Evolutionary conservation across 2,113 vertebrate genomes (phyloP), one percentile per base, ranked within the genome.

Genomic region (Xiphophorus couchianus): DNA sequence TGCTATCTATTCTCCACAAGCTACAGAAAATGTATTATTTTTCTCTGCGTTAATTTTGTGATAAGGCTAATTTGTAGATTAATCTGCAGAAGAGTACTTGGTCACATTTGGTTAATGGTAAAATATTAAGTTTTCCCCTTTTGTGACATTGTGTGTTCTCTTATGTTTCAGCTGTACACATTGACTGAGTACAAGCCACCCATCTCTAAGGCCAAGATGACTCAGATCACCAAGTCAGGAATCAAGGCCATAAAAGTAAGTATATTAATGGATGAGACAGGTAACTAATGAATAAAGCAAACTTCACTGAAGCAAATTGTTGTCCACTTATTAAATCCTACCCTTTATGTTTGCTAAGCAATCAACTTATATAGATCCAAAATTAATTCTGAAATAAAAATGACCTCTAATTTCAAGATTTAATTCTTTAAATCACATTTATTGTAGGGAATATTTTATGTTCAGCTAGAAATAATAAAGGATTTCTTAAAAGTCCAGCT

Each of bases 131-230:
- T 62, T 29, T 31, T 27, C 28, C 4, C 15, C 5, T 29, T 22
- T 19, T 28, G 33, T 61, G 4, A 6, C 80, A 9, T 69, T 70
- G 8, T 85, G 12, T 74, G 48, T 74, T n/a, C 2, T 80, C 62
- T 90, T 14, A 71, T 83, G 35, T 78, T 86, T 71, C 91, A 99
- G 98, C 90, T 99, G 82, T 99, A 98, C 96, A 98, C 98, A 64
- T 91, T 99, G 76, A 99, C 98, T 92, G 98, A 99, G 94, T 99
- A 98, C 92, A 99, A 99, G 89, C 98, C 98, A 80, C 98, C 98
- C 9, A 99, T 99, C 95, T 99, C 98, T 91, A 99, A 99, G 94
- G 98, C 98, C 11, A 99, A 99, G 96, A 99, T 99, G 98, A 99
- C 98, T 78, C 97, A 99, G 92, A 99, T 99, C 88, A 99, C 98